Evolutionary conservation across 1,140 invertebrate species (phyloP).

Genomic region (Diachasmimorpha longicaudata): DNA sequence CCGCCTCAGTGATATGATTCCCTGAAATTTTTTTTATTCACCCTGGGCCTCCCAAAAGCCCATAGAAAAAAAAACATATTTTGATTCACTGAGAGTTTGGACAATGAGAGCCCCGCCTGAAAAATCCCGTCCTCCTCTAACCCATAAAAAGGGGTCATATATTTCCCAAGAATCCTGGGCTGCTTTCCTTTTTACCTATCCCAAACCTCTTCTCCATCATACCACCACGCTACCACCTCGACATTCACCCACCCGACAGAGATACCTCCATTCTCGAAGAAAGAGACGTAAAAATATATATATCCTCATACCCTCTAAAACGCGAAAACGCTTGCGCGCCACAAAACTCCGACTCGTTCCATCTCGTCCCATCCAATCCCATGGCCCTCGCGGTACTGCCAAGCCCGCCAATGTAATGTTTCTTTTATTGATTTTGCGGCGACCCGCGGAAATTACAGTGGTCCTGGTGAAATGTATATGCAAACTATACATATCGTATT

Average conservation of each 20-base stretch:
- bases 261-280: slow-evolving; percentile 10
- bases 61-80: neutral
- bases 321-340: slow-evolving; percentile 52
- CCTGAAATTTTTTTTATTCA: no score
- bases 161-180: slow-evolving; percentile 57
- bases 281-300: neutral
- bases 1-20: no score
- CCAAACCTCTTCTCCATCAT: neutral
- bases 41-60: neutral
- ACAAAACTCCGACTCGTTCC: slow-evolving; percentile 44
- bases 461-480: slow-evolving; percentile 41
- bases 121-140: neutral
- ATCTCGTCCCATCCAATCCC: slow-evolving; percentile 57
- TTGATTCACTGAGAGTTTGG: neutral
- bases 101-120: neutral
- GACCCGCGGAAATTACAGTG: slow-evolving; percentile 57
- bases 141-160: slow-evolving; percentile 51
- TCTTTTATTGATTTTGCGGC: slow-evolving; percentile 65
- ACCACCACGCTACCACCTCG: slow-evolving; percentile 35
- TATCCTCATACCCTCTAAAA: neutral
- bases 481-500: slow-evolving; percentile 23
- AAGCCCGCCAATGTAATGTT: slow-evolving; percentile 62
- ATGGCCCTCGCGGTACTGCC: slow-evolving; percentile 51
- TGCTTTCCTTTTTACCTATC: slow-evolving; percentile 44
- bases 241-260: slow-evolving; percentile 37